Conservation (phyloP, 2,888 invertebrate species). For the Scaptomyza polygonia region DNA sequence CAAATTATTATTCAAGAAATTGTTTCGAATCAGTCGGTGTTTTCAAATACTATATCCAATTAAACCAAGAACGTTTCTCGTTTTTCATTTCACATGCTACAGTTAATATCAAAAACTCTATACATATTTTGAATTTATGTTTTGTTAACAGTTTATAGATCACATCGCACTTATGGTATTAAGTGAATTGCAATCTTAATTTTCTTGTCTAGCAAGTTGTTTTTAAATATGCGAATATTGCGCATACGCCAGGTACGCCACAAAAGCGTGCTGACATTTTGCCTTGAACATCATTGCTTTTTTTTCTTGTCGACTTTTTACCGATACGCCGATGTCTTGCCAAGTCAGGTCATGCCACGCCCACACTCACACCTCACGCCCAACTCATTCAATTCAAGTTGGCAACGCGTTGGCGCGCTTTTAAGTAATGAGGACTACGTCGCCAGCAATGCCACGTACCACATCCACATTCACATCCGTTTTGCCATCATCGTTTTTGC, state of each 20-base stretch:
- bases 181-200: slow-evolving; percentile 44
- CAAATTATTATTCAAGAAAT: too few species aligned
- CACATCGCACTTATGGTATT: slow-evolving; percentile 24
- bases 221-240: slow-evolving; percentile 32
- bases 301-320: slow-evolving; percentile 25
- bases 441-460: slow-evolving; percentile 41
- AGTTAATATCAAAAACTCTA: too few species aligned
- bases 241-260: slow-evolving; percentile 46
- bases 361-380: slow-evolving; percentile 10
- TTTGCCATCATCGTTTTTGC: background rate
- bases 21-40: too few species aligned
- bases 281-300: slow-evolving; percentile 11
- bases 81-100: too few species aligned
- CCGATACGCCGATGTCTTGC: slow-evolving; percentile 22
- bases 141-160: too few species aligned
- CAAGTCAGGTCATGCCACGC: slow-evolving; percentile 15
- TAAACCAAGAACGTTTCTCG: too few species aligned
- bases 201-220: slow-evolving; percentile 18
- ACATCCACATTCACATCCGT: background rate
- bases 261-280: slow-evolving; percentile 21
- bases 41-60: too few species aligned
- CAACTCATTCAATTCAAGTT: slow-evolving; percentile 70
- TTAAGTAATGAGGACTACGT: slow-evolving; percentile 72
- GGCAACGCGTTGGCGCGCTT: slow-evolving; percentile 58
- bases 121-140: too few species aligned